Percentiles rank a stretch among this genome's conserved stretches.
phyloP scores from a whole-genome alignment of 2,888 invertebrate species.

The Lithosia quadra region DNA sequence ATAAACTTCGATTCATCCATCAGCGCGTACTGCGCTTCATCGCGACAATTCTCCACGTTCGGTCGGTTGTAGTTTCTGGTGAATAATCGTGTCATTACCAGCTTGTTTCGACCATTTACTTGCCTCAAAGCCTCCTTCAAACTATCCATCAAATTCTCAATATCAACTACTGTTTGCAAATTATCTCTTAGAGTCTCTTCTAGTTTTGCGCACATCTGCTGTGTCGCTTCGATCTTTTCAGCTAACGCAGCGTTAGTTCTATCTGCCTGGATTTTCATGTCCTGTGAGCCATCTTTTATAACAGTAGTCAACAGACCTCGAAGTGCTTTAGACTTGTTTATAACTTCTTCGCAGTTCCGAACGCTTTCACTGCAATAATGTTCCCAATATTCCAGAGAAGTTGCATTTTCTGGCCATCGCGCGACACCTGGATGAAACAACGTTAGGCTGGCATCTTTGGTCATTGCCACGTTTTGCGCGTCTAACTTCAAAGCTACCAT shows the following conservation, averaged over 20 bases:
- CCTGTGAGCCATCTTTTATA: conserved; percentile 92
- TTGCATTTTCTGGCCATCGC: conserved; percentile 92
- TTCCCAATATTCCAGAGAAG: conserved; percentile 91
- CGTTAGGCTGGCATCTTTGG: conserved; percentile 89
- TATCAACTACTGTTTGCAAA: conserved; percentile 90
- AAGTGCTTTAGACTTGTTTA: conserved; percentile 90
- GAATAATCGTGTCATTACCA: conserved; percentile 93
- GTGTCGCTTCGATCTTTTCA: conserved; percentile 90
- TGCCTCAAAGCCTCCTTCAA: conserved; percentile 90
- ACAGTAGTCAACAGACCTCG: conserved; percentile 90
- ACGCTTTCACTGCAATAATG: conserved; percentile 93
- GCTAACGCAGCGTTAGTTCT: conserved; percentile 91
- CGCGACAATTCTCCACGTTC: conserved; percentile 94
- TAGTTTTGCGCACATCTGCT: conserved; percentile 89
- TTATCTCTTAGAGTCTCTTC: conserved; percentile 91
- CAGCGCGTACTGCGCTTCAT: conserved; percentile 91
- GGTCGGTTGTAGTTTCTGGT: conserved; percentile 90
- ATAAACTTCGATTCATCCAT: conserved; percentile 90
- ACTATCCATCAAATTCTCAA: conserved; percentile 91
- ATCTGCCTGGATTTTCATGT: conserved; percentile 94
- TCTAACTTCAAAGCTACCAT: conserved; percentile 91
- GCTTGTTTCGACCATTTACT: conserved; percentile 92
- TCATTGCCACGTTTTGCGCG: conserved; percentile 88
- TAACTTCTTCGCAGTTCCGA: conserved; percentile 91
- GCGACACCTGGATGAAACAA: conserved; percentile 93